Conservation (phyloP, 30 jellyfish, hydroid and myxozoan genomes). For the Hydractinia symbiolongicarpus region DNA sequence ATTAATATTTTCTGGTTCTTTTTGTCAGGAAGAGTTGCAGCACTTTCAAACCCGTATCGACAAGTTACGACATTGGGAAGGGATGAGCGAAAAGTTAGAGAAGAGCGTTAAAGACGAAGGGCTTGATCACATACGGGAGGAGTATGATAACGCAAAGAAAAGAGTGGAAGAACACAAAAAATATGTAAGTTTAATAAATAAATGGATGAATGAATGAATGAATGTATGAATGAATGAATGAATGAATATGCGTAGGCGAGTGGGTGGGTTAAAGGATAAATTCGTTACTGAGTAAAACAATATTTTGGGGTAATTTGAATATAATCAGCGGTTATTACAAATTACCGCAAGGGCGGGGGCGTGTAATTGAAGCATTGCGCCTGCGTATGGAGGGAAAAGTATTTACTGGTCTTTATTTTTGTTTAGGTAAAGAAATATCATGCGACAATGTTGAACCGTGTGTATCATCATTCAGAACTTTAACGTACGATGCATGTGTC, state of each 20-base stretch:
- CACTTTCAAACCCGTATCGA: slow-evolving; percentile 1
- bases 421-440: slow-evolving; percentile 9
- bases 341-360: no score
- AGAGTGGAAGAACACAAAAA: background rate
- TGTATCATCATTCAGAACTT: background rate
- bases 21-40: background rate
- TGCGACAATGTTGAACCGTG: slow-evolving; percentile 4
- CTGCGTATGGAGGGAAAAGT: background rate
- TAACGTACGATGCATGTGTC: background rate
- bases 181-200: background rate
- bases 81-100: background rate
- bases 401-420: background rate
- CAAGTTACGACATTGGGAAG: slow-evolving; percentile 15
- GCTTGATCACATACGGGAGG: background rate
- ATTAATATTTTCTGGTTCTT: background rate
- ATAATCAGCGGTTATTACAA: no score
- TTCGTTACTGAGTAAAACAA: no score
- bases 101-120: background rate
- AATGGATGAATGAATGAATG: no score
- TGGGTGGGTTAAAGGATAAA: no score
- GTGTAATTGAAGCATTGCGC: no score
- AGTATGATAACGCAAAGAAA: background rate
- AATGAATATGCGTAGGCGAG: no score
- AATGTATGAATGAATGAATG: no score
- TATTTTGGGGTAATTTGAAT: no score